Conservation (phyloP, 2,113 vertebrate species). For the Emydura subglobosa region DNA sequence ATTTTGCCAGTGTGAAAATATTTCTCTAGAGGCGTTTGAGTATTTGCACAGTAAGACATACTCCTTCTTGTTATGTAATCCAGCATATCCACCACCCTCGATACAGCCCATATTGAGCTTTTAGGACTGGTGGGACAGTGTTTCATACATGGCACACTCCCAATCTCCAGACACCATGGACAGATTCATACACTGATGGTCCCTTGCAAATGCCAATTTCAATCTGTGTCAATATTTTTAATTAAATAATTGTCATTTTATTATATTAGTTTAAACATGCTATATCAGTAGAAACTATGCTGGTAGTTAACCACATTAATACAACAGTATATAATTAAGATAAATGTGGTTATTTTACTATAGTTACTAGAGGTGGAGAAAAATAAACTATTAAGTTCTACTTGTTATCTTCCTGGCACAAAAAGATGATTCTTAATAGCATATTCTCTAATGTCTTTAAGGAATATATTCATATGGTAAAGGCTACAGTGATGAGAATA, state of each 20-base stretch:
- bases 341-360: not conserved
- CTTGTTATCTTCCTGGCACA: not conserved
- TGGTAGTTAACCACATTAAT: not conserved
- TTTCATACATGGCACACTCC: not conserved
- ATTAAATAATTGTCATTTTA: not conserved
- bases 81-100: not conserved
- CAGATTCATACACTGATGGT: fast-evolving
- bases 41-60: not conserved
- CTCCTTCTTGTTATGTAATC: fast-evolving
- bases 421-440: not conserved
- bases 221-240: not conserved
- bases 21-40: not conserved
- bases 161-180: not conserved
- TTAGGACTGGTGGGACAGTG: not conserved
- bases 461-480: not conserved
- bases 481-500: not conserved
- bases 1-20: not conserved
- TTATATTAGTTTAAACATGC: not conserved
- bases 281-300: not conserved
- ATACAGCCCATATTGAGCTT: fast-evolving
- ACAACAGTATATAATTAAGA: not conserved
- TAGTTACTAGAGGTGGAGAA: not conserved
- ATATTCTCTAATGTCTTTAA: not conserved
- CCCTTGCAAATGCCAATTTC: not conserved
- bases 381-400: not conserved